phyloP scores from a whole-genome alignment of 2,113 vertebrate genomes.

The Sinocyclocheilus rhinocerous region DNA sequence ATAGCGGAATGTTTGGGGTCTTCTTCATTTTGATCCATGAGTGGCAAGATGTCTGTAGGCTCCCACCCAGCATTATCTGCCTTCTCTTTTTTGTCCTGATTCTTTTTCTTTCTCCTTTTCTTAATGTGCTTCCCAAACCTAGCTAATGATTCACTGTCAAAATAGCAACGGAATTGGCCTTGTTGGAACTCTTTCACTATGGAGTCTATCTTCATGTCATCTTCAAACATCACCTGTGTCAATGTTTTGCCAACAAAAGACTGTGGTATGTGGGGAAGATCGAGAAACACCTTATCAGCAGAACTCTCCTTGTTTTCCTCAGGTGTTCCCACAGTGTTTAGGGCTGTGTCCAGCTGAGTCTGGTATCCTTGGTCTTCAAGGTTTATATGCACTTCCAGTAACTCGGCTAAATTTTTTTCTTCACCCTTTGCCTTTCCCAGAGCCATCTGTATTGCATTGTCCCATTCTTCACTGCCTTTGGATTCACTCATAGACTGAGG shows the following conservation, averaged over 20 bases:
- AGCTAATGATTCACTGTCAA: conserved; percentile 79
- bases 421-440: conserved; percentile 62
- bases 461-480: conserved; percentile 78
- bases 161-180: conserved; percentile 83
- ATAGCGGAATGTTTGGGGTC: conserved; percentile 51
- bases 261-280: conserved; percentile 81
- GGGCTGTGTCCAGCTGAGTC: conserved; percentile 69
- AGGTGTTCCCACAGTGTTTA: conserved; percentile 56
- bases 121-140: conserved; percentile 66
- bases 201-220: conserved; percentile 82
- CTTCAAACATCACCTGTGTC: conserved; percentile 85
- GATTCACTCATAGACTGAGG: conserved; percentile 65
- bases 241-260: conserved; percentile 87
- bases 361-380: conserved; percentile 81
- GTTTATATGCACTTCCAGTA: conserved; percentile 77
- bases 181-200: conserved; percentile 84
- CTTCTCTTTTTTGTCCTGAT: conserved; percentile 51
- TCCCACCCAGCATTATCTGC: conserved; percentile 48
- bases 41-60: conserved; percentile 64
- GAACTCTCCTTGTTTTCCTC: conserved; percentile 43
- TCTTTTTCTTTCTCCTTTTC: conserved; percentile 57
- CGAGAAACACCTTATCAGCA: conserved; percentile 78
- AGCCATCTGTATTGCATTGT: conserved; percentile 73
- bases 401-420: conserved; percentile 69
- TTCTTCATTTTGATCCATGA: conserved; percentile 66